Evolutionary conservation across 2,113 vertebrate species (phyloP), one percentile per base, ranked within the genome.

Genomic region (Dicaeum eximium): DNA sequence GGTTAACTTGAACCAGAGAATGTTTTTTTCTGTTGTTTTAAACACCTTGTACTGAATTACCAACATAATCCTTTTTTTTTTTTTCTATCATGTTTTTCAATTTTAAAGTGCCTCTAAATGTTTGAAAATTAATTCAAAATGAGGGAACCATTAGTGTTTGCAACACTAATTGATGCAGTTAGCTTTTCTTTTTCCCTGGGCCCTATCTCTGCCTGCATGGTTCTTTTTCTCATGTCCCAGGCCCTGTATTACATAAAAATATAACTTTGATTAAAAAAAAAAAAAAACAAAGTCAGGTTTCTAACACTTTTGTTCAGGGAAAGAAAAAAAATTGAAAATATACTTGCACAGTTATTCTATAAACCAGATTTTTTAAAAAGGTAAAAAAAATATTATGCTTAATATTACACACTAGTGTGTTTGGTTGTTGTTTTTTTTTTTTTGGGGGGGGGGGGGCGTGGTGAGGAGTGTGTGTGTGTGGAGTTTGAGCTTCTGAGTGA

Each of bases 401-500:
- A 28, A 38, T 38, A 38, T 38, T 38, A 38, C 38, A 60, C 11
- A 9, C 4, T 45, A 35, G 3, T 19, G 35, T 40, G 53, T 72
- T 86, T 27, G 6, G 11, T 47, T 30, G 31, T 1, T 47, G 5
- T 4, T 33, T 51, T 33, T 47, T 44, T 33, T 45, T 45, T 65
- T 23, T 11, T n/a, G 22, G 22, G 3, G 13, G 2, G 13, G 31
- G 45, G 17, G 7, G 7, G 9, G 38, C 38, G 38, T 7, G 24
- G 8, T 16, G 6, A 13, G 11, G 15, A 23, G 9, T 2, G 10
- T 10, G 8, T 38, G 11, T 11, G 9, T 1, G 5, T 0, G 3
- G 35, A n/a, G 24, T 38, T 6, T 69, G 44, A 50, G 10, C 15
- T 62, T 58, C 25, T 51, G 27, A 48, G 22, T 57, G 13, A 74